phyloP scores from a whole-genome alignment of 2,888 invertebrate genomes.

The Drosophila hawaiiensis region DNA sequence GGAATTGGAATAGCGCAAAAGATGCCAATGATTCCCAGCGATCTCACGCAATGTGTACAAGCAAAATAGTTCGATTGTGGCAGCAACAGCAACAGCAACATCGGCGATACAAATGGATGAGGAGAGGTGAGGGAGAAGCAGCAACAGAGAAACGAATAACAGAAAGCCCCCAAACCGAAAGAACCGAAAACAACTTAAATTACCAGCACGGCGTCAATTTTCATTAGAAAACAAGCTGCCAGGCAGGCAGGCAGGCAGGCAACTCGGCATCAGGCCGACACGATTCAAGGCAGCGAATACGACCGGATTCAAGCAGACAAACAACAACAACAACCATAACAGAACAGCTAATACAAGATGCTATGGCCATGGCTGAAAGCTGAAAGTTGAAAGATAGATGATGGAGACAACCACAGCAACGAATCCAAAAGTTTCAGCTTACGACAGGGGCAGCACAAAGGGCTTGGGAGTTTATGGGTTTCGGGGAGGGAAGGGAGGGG shows the following conservation, averaged over 20 bases:
- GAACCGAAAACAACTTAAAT: slow-evolving; percentile 75
- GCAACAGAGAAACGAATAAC: slow-evolving; percentile 25
- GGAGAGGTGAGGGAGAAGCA: not conserved
- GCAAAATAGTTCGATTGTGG: slow-evolving; percentile 59
- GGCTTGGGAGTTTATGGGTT: not conserved
- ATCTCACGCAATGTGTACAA: slow-evolving; percentile 62
- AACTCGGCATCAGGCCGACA: slow-evolving; percentile 15
- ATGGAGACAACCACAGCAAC: slow-evolving; percentile 51
- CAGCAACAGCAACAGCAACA: slow-evolving; percentile 27
- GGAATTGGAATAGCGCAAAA: slow-evolving; percentile 20
- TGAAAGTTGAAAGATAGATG: slow-evolving; percentile 44
- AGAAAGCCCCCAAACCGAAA: slow-evolving; percentile 48
- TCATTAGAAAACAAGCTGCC: slow-evolving; percentile 75
- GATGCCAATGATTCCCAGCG: slow-evolving; percentile 35
- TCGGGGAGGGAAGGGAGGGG: not conserved
- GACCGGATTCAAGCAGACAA: slow-evolving; percentile 69
- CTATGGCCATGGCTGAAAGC: slow-evolving; percentile 40
- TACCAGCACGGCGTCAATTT: slow-evolving; percentile 79
- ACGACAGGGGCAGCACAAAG: slow-evolving; percentile 31
- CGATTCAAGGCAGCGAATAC: slow-evolving; percentile 51
- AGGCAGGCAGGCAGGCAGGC: slow-evolving; percentile 25
- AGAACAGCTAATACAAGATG: slow-evolving; percentile 35
- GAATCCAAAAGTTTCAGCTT: slow-evolving; percentile 57
- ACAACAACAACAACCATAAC: slow-evolving; percentile 14
- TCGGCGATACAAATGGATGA: not conserved